Conservation (phyloP, 2,797 vertebrate species). For the Alauda arvensis region DNA sequence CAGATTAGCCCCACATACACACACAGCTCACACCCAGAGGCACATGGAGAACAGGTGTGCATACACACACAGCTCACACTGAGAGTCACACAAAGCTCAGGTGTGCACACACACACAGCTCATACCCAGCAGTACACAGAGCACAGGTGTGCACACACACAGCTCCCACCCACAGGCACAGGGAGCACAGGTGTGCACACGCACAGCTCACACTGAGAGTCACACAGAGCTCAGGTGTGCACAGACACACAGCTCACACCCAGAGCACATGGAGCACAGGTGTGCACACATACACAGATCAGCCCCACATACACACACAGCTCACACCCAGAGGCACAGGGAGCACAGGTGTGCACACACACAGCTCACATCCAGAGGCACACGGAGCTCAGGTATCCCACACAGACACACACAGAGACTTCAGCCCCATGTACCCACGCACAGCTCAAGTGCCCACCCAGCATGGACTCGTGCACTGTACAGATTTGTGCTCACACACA, state of each 20-base stretch:
- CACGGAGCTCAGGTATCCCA: rapidly evolving
- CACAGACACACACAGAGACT: no score
- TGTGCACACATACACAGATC: neutral
- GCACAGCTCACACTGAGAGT: neutral
- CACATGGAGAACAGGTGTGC: rapidly evolving
- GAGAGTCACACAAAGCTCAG: rapidly evolving
- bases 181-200: neutral
- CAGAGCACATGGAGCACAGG: neutral
- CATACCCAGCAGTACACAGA: no score
- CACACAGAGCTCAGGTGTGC: neutral
- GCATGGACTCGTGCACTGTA: rapidly evolving
- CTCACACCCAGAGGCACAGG: neutral
- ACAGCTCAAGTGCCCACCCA: rapidly evolving
- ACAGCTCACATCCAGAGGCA: neutral
- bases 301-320: neutral
- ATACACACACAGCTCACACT: neutral
- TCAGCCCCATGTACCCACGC: rapidly evolving
- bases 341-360: no score
- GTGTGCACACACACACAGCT: no score
- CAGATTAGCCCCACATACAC: neutral
- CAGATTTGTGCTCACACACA: rapidly evolving
- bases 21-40: no score
- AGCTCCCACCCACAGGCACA: no score
- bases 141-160: neutral
- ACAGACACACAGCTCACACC: neutral